These are phyloP conservation scores for Coptodon bakossiorum DNA, from an alignment of 2,113 vertebrate genomes.

Conservation along the genomic window DNA sequence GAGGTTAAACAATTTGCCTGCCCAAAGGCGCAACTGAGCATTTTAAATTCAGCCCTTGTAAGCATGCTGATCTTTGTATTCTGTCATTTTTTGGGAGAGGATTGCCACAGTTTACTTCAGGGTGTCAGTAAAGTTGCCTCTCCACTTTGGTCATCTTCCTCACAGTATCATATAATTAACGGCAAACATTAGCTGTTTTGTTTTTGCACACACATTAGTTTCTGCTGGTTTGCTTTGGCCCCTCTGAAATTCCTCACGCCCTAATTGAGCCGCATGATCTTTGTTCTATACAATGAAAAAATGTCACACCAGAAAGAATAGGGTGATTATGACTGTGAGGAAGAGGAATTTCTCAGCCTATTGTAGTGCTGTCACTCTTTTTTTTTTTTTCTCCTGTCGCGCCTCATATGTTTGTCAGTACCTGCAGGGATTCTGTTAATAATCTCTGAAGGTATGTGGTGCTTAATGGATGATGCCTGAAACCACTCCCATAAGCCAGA, in stretches of 20 bases:
- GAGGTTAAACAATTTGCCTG: not conserved
- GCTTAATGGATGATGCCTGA: conserved; percentile 11
- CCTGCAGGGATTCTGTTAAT: conserved; percentile 61
- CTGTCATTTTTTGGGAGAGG: not conserved
- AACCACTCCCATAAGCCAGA: conserved; percentile 31
- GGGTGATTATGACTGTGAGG: conserved; percentile 13
- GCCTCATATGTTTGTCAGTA: conserved; percentile 45
- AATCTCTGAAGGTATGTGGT: conserved; percentile 59
- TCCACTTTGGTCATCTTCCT: not conserved
- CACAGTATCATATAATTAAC: not conserved
- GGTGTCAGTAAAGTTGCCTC: not conserved
- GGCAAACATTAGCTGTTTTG: not conserved
- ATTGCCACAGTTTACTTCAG: not conserved
- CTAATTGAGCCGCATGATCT: conserved; percentile 41
- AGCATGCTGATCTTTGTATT: not conserved
- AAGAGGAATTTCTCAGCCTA: conserved; percentile 27
- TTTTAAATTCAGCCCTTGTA: not conserved
- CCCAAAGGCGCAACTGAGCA: not conserved
- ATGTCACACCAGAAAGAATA: conserved; percentile 10
- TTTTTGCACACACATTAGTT: not conserved
- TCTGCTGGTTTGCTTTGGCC: conserved; percentile 7
- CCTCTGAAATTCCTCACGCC: conserved; percentile 28
- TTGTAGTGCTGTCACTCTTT: conserved; percentile 54
- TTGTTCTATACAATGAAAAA: conserved; percentile 35
- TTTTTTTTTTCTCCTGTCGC: conserved; percentile 29